Evolutionary conservation across 2,888 invertebrate genomes (phyloP).

Genomic region (Drosophila conformis): DNA sequence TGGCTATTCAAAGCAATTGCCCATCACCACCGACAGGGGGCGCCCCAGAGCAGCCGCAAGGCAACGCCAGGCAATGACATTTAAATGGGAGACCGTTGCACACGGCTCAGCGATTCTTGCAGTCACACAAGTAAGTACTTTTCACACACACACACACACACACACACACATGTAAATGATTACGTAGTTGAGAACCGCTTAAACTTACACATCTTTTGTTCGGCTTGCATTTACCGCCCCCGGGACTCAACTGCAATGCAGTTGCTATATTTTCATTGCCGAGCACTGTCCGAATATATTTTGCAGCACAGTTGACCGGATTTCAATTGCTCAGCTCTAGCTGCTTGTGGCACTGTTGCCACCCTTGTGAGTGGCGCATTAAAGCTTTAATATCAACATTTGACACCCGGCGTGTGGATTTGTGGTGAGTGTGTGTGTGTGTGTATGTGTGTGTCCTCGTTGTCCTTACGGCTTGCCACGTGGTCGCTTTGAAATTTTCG

Average conservation of each 20-base stretch:
- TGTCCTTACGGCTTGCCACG: conserved; percentile 36
- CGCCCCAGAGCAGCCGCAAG: conserved; percentile 31
- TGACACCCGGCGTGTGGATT: conserved; percentile 46
- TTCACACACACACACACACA: neutral
- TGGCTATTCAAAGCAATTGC: conserved; percentile 35
- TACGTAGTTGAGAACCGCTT: conserved; percentile 26
- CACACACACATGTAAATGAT: conserved; percentile 2
- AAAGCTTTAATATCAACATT: conserved; percentile 65
- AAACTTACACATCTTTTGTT: conserved; percentile 55
- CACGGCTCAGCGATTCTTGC: conserved; percentile 15
- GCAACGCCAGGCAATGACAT: conserved; percentile 47
- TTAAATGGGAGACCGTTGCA: conserved; percentile 33
- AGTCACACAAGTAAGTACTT: conserved; percentile 21
- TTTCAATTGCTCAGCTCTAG: conserved; percentile 34
- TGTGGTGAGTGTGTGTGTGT: neutral
- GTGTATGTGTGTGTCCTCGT: conserved; percentile 8
- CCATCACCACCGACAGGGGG: conserved; percentile 23
- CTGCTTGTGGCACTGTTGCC: neutral
- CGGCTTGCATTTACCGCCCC: conserved; percentile 31
- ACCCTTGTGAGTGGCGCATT: conserved; percentile 36
- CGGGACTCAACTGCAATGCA: conserved; percentile 66
- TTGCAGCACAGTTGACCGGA: conserved; percentile 45
- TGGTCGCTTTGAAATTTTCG: conserved; percentile 23
- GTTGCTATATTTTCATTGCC: conserved; percentile 70
- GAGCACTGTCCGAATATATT: conserved; percentile 29